Percentiles rank a stretch among this genome's conserved stretches.
Conservation (phyloP, 2,113 vertebrate genomes). For the Carollia perspicillata region DNA sequence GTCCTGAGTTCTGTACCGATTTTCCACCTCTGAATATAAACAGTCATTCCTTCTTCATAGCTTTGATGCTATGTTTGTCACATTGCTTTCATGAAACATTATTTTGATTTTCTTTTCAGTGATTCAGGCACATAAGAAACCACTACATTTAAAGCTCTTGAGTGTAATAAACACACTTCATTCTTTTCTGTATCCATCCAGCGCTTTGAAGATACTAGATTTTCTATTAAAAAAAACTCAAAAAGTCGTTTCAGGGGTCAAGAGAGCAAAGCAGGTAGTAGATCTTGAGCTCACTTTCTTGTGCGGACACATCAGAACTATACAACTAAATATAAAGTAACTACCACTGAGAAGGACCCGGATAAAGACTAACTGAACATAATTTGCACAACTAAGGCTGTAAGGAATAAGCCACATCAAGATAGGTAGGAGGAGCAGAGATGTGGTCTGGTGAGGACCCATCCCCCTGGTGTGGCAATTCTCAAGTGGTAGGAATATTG, state of each 20-base stretch:
- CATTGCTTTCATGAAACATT: background rate
- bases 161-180: background rate
- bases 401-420: background rate
- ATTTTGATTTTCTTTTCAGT: conserved; percentile 13
- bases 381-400: background rate
- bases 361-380: background rate
- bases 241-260: background rate
- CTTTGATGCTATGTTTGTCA: background rate
- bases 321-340: background rate
- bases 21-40: background rate
- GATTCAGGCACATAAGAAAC: background rate
- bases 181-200: conserved; percentile 31
- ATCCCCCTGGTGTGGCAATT: background rate
- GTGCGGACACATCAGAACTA: background rate
- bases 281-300: background rate
- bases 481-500: background rate
- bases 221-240: background rate
- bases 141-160: background rate
- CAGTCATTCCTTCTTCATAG: background rate
- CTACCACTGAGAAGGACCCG: background rate
- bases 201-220: background rate
- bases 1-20: background rate
- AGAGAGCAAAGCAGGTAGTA: background rate
- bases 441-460: background rate
- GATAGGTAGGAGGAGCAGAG: background rate